A percentile compares a stretch with the other conserved stretches of the same genome.
phyloP scores from a whole-genome alignment of 2,888 invertebrate genomes.

The Idaea biselata region DNA sequence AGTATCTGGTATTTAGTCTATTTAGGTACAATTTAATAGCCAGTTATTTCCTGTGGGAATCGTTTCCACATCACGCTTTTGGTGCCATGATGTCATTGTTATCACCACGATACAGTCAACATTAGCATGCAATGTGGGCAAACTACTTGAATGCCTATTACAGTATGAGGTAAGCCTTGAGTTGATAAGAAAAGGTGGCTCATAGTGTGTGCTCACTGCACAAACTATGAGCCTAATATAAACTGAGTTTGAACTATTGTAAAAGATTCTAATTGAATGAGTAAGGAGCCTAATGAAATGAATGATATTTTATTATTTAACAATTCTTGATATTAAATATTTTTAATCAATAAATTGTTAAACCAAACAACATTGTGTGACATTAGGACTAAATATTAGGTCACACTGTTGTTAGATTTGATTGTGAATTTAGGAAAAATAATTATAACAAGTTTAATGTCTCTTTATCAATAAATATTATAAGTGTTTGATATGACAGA shows the following conservation, averaged over 20 bases:
- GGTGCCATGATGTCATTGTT: constrained; percentile 47
- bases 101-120: constrained; percentile 17
- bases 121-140: constrained; percentile 27
- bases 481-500: background rate
- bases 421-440: too few relatives aligned
- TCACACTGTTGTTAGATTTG: too few relatives aligned
- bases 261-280: constrained; percentile 15
- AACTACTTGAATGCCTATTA: constrained; percentile 15
- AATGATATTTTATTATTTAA: too few relatives aligned
- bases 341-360: too few relatives aligned
- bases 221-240: constrained; percentile 6
- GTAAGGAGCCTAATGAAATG: constrained; percentile 12
- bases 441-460: background rate
- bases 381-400: too few relatives aligned
- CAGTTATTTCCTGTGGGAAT: constrained; percentile 38
- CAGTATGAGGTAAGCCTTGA: constrained; percentile 26
- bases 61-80: constrained; percentile 17
- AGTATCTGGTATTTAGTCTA: too few relatives aligned
- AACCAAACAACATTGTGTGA: too few relatives aligned
- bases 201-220: constrained; percentile 4
- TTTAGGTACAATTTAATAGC: constrained; percentile 20
- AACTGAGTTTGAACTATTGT: constrained; percentile 5
- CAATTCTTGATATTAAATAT: too few relatives aligned
- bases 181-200: constrained; percentile 30
- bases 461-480: background rate